Base-by-base conservation (phyloP, 2,797 vertebrate species). In the Myripristis murdjan region DNA sequence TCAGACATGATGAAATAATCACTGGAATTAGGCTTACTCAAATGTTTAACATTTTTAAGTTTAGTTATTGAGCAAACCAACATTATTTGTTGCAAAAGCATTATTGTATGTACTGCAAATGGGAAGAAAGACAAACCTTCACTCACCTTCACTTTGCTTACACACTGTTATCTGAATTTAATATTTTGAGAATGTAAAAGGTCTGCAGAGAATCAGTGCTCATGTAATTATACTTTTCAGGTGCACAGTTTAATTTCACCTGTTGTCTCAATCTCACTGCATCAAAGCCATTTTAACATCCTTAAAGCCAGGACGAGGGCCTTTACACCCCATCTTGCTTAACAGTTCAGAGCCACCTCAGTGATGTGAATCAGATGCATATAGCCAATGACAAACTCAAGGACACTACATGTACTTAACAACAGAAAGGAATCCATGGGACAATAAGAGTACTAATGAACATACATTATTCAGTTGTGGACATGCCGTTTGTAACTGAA, bases 361-460 rank as follows among this genome's bases (percentile, higher is more conserved):
- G 80, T 67, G 71, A 71, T 41, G 54, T 75, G 76, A 84, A 87
- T 85, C 69, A 83, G 64, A 86, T 75, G 73, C 69, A 86, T 79
- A 75, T 73, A 78, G 54, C 58, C 89, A 93, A 93, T 91, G 92
- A 93, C 89, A 91, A 85, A 79, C 55, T 87, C 75, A 95, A 94
- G 90, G 91, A 70, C 92, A 90, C 56, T 23, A 70, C 70, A 75
- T 80, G 62, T 84, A 80, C 79, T 80, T 73, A 89, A 83, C 67
- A 81, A 52, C 31, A 74, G 7, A 63, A 28, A 82, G 47, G 47
- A 73, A 70, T 64, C 47, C 76, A 51, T 56, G 67, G 37, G 35
- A 51, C 39, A 77, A 75, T 74, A 70, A 74, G 49, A 75, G 72
- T 58, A 59, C 69, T 61, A 64, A 22, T 55, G 47, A 61, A 72